These are phyloP conservation scores for Pollenia amentaria DNA, from an alignment of 2,888 invertebrate species.

Conservation along the genomic window DNA sequence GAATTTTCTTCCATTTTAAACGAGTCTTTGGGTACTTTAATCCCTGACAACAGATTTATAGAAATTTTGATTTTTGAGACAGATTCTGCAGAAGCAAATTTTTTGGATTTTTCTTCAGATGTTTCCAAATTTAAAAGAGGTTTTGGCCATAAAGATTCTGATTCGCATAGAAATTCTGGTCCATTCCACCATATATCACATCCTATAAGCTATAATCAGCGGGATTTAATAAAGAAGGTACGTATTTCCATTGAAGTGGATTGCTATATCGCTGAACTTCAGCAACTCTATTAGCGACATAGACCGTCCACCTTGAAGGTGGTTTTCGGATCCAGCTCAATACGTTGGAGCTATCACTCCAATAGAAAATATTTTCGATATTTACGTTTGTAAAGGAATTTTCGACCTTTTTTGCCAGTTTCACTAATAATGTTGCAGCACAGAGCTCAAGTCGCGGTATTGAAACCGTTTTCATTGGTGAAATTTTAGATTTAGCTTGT, in stretches of 20 bases:
- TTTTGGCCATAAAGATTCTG: slow-evolving; percentile 43
- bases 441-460: slow-evolving; percentile 52
- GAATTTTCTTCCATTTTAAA: not conserved
- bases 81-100: not conserved
- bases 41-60: not conserved
- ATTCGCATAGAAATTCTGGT: slow-evolving; percentile 16
- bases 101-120: slow-evolving; percentile 29
- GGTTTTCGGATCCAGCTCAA: slow-evolving; percentile 51
- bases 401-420: slow-evolving; percentile 8
- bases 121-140: slow-evolving; percentile 8
- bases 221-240: slow-evolving; percentile 35
- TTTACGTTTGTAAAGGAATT: not conserved
- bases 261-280: slow-evolving; percentile 31
- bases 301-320: slow-evolving; percentile 20
- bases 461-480: slow-evolving; percentile 43
- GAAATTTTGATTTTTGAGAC: not conserved
- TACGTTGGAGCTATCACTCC: too few relatives aligned
- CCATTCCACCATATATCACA: slow-evolving; percentile 49
- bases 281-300: slow-evolving; percentile 14
- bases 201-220: slow-evolving; percentile 38
- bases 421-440: slow-evolving; percentile 40
- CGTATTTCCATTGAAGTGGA: slow-evolving; percentile 50
- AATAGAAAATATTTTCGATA: slow-evolving; percentile 38
- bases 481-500: too few relatives aligned
- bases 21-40: not conserved